A percentile compares a stretch with the other conserved stretches of the same genome.
These are phyloP conservation scores for Lacerta bilineata DNA, from an alignment of 2,797 vertebrate species.

Conservation along the genomic window DNA sequence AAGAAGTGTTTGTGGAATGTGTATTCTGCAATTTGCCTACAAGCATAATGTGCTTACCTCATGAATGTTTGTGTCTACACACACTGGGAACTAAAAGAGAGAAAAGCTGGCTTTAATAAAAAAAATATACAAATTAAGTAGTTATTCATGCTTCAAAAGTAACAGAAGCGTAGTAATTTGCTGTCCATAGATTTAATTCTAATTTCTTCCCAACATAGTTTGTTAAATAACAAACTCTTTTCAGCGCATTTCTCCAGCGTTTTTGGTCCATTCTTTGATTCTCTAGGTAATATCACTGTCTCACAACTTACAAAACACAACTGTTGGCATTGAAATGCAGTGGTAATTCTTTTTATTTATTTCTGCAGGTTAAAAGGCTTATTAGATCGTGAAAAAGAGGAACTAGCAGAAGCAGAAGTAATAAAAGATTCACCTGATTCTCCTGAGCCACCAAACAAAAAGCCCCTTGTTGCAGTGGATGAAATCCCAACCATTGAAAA, in stretches of 20 bases:
- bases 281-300: background rate
- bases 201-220: background rate
- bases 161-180: background rate
- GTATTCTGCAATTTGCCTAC: background rate
- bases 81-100: background rate
- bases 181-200: slow-evolving; percentile 21
- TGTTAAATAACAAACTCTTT: background rate
- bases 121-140: background rate
- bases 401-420: slow-evolving; percentile 90
- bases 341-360: slow-evolving; percentile 11
- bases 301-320: background rate
- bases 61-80: too few species aligned
- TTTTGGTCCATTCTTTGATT: slow-evolving; percentile 30
- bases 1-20: background rate
- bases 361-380: slow-evolving; percentile 87
- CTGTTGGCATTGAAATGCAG: background rate
- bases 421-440: slow-evolving; percentile 99
- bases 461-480: slow-evolving; percentile 89
- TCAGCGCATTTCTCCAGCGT: background rate
- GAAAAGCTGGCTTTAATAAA: background rate
- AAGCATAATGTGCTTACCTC: background rate
- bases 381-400: slow-evolving; percentile 92
- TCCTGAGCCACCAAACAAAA: slow-evolving; percentile 96
- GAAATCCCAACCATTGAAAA: slow-evolving; percentile 90
- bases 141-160: background rate